A percentile compares a stretch with the other conserved stretches of the same genome.
Conservation (phyloP, 2,797 vertebrate species). For the Hephaestus fuliginosus region DNA sequence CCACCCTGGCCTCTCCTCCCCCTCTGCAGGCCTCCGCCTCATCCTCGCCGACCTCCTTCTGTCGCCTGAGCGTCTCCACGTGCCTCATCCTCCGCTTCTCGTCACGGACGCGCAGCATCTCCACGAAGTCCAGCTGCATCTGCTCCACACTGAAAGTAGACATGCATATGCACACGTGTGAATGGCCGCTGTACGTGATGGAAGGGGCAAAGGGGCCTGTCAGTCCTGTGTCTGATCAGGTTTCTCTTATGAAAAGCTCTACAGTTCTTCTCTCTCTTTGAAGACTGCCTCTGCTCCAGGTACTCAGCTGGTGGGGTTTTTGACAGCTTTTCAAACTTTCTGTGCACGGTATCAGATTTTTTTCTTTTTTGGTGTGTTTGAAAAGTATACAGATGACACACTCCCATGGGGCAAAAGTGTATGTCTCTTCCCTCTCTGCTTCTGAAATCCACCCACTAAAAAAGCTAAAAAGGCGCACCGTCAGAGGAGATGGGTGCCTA, state of each 20-base stretch:
- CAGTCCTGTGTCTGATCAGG: constrained; percentile 38
- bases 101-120: constrained; percentile 83
- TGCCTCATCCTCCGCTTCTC: constrained; percentile 81
- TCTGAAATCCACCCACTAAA: constrained; percentile 40
- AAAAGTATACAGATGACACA: constrained; percentile 49
- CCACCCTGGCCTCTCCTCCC: constrained; percentile 55
- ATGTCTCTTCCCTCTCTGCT: constrained; percentile 17
- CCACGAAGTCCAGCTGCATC: constrained; percentile 80
- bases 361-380: constrained; percentile 39
- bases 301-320: constrained; percentile 38
- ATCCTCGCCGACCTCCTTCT: constrained; percentile 80
- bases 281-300: constrained; percentile 46
- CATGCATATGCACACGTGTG: background rate
- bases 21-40: background rate
- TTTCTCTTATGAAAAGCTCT: constrained; percentile 64
- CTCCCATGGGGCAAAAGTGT: constrained; percentile 42
- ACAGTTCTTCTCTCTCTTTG: constrained; percentile 60
- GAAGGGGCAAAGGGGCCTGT: constrained; percentile 11
- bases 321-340: constrained; percentile 52
- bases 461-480: constrained; percentile 2
- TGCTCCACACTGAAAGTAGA: constrained; percentile 67
- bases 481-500: constrained; percentile 16
- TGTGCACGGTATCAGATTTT: constrained; percentile 38
- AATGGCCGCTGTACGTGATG: constrained; percentile 12
- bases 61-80: constrained; percentile 78